These are phyloP conservation scores for Malacoraja senta DNA, from an alignment of 2,797 vertebrate species.

Conservation along the genomic window DNA sequence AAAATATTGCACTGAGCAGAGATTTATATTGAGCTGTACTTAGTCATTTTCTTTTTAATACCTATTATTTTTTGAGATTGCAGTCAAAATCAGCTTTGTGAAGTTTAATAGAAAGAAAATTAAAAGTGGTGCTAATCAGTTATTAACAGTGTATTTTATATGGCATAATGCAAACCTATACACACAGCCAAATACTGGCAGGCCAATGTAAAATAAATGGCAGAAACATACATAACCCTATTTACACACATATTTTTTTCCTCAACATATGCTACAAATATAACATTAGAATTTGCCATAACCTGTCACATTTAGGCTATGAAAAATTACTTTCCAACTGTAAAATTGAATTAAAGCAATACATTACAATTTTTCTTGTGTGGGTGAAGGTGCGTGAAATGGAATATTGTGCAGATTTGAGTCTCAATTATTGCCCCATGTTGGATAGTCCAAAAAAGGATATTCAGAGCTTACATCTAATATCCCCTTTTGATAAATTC, in stretches of 20 bases:
- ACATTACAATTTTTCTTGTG: conserved; percentile 34
- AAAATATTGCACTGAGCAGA: not conserved
- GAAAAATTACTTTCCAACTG: conserved; percentile 33
- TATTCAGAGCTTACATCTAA: not conserved
- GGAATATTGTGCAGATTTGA: conserved; percentile 36
- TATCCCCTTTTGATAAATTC: conserved; percentile 22
- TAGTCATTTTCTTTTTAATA: not conserved
- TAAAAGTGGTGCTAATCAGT: not conserved
- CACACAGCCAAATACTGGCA: not conserved
- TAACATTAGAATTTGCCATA: conserved; percentile 25
- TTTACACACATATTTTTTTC: not conserved
- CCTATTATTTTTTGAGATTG: not conserved
- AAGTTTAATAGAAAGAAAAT: conserved; percentile 4
- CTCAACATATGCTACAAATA: not conserved
- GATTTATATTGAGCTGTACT: not conserved
- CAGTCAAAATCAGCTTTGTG: not conserved
- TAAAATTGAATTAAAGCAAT: conserved; percentile 37
- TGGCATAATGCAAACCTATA: not conserved
- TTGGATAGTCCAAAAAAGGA: conserved; percentile 30
- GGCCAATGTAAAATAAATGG: not conserved
- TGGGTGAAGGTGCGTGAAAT: conserved; percentile 33
- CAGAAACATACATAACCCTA: not conserved
- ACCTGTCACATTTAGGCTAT: conserved; percentile 13
- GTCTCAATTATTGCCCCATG: conserved; percentile 12
- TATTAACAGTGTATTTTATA: not conserved